These are phyloP conservation scores for Balaenoptera acutorostrata DNA, from an alignment of 2,113 vertebrate genomes.

Conservation along the genomic window DNA sequence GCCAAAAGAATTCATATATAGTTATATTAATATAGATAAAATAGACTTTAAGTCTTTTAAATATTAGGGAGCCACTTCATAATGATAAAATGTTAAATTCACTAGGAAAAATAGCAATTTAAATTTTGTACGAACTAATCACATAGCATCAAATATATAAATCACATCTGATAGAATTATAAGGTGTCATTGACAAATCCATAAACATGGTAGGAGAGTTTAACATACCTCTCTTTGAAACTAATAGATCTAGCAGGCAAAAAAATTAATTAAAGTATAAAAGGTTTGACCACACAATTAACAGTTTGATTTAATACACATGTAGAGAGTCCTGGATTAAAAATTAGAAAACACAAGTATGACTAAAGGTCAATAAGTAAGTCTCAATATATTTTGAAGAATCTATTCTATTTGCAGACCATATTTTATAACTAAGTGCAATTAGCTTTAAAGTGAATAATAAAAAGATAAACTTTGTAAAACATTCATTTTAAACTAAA, in stretches of 20 bases:
- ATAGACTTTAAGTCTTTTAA: neutral
- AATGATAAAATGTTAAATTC: neutral
- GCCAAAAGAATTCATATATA: neutral
- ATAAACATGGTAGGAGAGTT: neutral
- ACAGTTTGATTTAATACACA: neutral
- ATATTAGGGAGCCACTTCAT: neutral
- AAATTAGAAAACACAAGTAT: neutral
- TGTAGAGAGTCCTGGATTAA: neutral
- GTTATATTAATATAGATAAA: neutral
- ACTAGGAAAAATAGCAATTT: neutral
- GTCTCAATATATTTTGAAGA: neutral
- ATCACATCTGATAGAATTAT: neutral
- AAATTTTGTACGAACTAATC: neutral
- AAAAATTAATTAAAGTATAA: neutral
- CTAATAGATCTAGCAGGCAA: neutral
- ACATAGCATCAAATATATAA: neutral
- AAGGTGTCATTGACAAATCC: neutral
- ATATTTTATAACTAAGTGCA: neutral
- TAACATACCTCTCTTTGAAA: neutral
- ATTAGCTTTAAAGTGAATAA: constrained; percentile 18
- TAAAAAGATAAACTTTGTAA: neutral
- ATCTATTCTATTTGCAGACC: neutral
- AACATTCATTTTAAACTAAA: constrained; percentile 14
- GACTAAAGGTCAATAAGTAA: neutral
- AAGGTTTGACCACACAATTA: neutral